Conservation (phyloP, 2,888 invertebrate species). For the Tyria jacobaeae region DNA sequence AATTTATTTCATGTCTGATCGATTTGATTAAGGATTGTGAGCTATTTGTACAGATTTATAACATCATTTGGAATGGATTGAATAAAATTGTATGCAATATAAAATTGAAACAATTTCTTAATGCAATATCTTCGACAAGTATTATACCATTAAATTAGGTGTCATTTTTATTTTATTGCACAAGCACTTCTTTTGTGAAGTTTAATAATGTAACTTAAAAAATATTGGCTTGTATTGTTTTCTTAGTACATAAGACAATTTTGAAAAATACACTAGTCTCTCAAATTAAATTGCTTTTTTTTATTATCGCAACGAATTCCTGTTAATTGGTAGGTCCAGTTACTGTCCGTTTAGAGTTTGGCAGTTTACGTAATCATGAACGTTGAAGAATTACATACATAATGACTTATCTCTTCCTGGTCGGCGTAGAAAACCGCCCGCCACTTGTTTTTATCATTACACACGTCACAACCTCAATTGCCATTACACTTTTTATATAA, state of each 20-base stretch:
- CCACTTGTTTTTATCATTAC: too few species aligned
- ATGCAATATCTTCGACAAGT: constrained; percentile 32
- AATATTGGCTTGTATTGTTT: constrained; percentile 53
- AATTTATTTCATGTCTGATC: constrained; percentile 5
- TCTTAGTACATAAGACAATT: constrained; percentile 52
- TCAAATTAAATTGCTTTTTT: constrained; percentile 37
- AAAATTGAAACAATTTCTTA: constrained; percentile 22
- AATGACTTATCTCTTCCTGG: too few species aligned
- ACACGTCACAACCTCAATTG: too few species aligned
- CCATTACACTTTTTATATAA: too few species aligned
- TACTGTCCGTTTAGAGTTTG: background rate
- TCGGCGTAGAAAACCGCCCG: too few species aligned
- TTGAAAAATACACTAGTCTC: constrained; percentile 65
- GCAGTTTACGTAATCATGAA: too few species aligned
- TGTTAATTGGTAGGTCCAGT: too few species aligned
- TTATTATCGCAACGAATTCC: background rate
- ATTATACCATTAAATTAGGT: constrained; percentile 38
- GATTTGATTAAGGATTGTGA: constrained; percentile 3
- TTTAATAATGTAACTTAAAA: constrained; percentile 37
- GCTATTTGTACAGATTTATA: background rate
- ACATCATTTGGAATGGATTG: constrained; percentile 5
- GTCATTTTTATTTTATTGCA: constrained; percentile 49
- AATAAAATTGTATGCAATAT: constrained; percentile 20
- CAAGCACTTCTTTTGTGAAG: constrained; percentile 48
- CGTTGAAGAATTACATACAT: too few species aligned